These are phyloP conservation scores for Ianthella basta DNA, from an alignment of 37 sponge, comb jelly and placozoan species.

Conservation along the genomic window DNA sequence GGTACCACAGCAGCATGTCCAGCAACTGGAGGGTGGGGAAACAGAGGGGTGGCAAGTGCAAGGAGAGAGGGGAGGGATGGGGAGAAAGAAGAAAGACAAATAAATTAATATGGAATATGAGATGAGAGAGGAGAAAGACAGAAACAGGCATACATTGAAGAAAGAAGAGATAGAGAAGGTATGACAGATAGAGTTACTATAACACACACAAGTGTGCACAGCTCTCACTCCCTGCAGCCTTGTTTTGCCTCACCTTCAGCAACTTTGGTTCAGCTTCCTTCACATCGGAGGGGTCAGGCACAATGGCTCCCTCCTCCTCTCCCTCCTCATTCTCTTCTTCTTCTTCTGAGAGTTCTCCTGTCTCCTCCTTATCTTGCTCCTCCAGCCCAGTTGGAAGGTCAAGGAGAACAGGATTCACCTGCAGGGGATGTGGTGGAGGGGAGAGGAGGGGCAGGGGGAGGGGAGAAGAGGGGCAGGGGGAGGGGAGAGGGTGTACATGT, in stretches of 20 bases:
- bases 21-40: background rate
- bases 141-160: background rate
- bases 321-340: slow-evolving; percentile 2
- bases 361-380: too few relatives aligned
- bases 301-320: slow-evolving; percentile 24
- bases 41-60: background rate
- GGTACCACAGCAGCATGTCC: slow-evolving; percentile 82
- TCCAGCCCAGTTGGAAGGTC: too few relatives aligned
- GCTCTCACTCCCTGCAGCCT: too few relatives aligned
- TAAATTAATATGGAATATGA: background rate
- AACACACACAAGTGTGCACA: too few relatives aligned
- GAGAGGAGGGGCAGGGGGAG: too few relatives aligned
- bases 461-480: too few relatives aligned
- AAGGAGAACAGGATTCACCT: too few relatives aligned
- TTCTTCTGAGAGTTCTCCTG: too few relatives aligned
- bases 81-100: background rate
- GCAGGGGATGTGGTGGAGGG: too few relatives aligned
- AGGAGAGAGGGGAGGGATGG: slow-evolving; percentile 17
- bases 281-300: background rate
- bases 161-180: too few relatives aligned
- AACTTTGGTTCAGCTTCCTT: slow-evolving; percentile 14
- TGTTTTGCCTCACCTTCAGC: background rate
- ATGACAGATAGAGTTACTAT: too few relatives aligned
- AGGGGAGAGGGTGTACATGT: too few relatives aligned
- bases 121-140: background rate